Conservation (phyloP, 1,140 invertebrate genomes). For the Drosophila watanabei region DNA sequence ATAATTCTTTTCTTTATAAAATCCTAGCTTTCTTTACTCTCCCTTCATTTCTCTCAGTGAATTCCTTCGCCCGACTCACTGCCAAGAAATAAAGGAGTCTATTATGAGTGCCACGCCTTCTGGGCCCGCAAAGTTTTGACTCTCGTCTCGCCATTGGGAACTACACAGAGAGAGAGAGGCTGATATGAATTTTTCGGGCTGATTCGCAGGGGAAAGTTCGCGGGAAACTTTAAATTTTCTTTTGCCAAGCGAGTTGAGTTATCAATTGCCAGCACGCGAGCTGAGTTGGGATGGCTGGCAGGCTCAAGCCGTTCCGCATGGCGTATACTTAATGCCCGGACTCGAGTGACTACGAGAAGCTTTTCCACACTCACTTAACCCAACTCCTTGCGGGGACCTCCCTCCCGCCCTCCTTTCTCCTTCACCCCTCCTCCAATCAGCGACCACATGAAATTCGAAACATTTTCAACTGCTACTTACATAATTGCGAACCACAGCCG, state of each 20-base stretch:
- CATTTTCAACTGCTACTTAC: conserved; percentile 79
- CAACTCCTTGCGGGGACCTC: neutral
- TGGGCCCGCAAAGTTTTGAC: conserved; percentile 38
- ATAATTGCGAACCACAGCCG: conserved; percentile 66
- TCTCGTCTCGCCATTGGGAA: conserved; percentile 22
- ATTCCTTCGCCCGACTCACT: conserved; percentile 30
- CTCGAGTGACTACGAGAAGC: conserved; percentile 67
- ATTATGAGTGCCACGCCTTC: conserved; percentile 62
- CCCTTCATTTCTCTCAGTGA: conserved; percentile 7
- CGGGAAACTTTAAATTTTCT: conserved; percentile 37
- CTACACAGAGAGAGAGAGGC: neutral
- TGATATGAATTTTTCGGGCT: conserved; percentile 36
- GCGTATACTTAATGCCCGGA: conserved; percentile 74
- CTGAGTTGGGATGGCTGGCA: neutral
- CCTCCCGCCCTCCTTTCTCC: neutral
- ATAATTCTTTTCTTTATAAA: no score
- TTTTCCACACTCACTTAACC: conserved; percentile 71
- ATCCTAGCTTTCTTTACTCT: no score
- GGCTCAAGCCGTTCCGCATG: conserved; percentile 51
- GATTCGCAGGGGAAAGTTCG: conserved; percentile 34
- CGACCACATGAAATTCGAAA: conserved; percentile 80
- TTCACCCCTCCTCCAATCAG: conserved; percentile 45
- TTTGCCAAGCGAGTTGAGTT: conserved; percentile 38
- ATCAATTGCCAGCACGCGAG: conserved; percentile 28
- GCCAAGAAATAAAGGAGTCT: conserved; percentile 54